Evolutionary conservation across 35 echinoderm and acorn worm species (phyloP).

Genomic region (Stichopus chloronotus): DNA sequence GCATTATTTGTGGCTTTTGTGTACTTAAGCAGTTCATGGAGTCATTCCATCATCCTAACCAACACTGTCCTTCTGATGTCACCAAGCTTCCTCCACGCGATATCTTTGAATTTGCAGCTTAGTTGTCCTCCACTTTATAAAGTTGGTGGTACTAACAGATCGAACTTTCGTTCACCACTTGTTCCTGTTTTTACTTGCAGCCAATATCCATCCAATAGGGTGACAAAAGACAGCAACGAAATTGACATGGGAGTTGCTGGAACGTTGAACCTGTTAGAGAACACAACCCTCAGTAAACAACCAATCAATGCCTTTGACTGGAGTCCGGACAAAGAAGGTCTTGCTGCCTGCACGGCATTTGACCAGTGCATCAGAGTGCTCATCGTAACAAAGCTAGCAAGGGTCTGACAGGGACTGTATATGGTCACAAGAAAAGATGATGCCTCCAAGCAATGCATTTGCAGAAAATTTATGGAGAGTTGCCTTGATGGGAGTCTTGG

Average conservation of each 20-base stretch:
- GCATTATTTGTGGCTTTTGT: no score
- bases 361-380: conserved; percentile 91
- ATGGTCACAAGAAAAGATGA: background rate
- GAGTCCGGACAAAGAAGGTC: conserved; percentile 91
- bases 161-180: no score
- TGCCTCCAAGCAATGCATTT: background rate
- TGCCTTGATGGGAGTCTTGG: background rate
- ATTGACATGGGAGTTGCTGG: conserved; percentile 89
- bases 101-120: no score
- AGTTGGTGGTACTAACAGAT: no score
- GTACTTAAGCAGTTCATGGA: no score
- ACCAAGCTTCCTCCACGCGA: no score
- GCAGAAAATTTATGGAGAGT: background rate
- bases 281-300: conserved; percentile 75
- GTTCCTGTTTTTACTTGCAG: conserved; percentile 39
- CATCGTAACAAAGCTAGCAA: conserved; percentile 88
- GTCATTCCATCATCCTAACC: no score
- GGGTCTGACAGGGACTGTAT: background rate
- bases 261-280: conserved; percentile 78
- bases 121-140: no score
- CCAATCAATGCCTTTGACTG: conserved; percentile 94
- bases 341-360: conserved; percentile 87
- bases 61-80: no score
- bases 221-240: conserved; percentile 72
- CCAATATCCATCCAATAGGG: conserved; percentile 82